Evolutionary conservation across 2,797 vertebrate species (phyloP), one percentile per base, ranked within the genome.

Genomic region (Epinephelus awoara): DNA sequence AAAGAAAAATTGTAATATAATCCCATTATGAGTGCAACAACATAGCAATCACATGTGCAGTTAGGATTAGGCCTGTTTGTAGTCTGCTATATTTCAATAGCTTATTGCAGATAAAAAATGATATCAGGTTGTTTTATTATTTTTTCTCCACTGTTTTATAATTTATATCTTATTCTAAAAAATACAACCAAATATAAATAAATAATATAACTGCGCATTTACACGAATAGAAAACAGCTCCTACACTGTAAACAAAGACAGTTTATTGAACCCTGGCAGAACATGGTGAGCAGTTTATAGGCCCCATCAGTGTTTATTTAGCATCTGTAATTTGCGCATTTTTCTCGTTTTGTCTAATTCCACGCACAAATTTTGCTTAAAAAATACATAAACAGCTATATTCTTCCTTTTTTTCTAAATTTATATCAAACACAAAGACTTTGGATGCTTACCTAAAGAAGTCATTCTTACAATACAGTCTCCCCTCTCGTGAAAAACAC

Each of bases 381-480:
- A 56, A 52, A 17, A 7, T 49, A 19, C 18, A 49, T 9, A 54
- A 40, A 11, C n/a, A 67, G 2, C 14, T 58, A 5, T 5, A 29
- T 34, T 25, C 11, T 63, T 15, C 12, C 2, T 21, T 21, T 19
- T 6, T 8, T 3, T 4, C 2, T 15, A 4, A 19, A 50, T 15
- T 19, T n/a, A 23, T 42, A 57, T 2, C 2, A n/a, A 55, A 38
- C 25, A 40, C 6, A 62, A 14, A 49, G 44, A n/a, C 14, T 14
- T 40, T 21, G 49, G 21, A 21, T 66, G 50, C 92, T 96, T 93
- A 98, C 97, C 97, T 97, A 91, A 98, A 98, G 91, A 98, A 98
- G 96, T 98, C 97, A 18, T 97, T 97, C 93, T 97, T 98, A 95
- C 97, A 98, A 82, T 98, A 98, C 61, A 98, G 95, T 88, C 96